Conservation (phyloP, 2,113 vertebrate species). For the Corydoras sp. region DNA sequence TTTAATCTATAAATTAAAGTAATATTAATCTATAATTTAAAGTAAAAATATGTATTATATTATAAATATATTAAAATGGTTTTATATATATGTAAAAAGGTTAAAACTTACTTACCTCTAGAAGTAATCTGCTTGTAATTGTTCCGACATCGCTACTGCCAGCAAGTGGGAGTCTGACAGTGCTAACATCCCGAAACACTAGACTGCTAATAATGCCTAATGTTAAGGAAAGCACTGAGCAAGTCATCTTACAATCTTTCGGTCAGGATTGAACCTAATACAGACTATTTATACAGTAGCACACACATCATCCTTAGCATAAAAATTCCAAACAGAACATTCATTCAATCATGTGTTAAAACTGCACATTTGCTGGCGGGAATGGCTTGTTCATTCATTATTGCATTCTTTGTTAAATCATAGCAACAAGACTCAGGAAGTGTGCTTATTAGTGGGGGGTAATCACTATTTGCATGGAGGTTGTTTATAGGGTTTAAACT, state of each 20-base stretch:
- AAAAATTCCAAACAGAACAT: slow-evolving; percentile 15
- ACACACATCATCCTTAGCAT: slow-evolving; percentile 26
- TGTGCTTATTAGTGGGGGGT: background rate
- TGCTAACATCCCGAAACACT: slow-evolving; percentile 28
- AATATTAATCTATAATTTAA: too few species aligned
- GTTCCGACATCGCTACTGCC: slow-evolving; percentile 11
- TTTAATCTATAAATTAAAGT: too few species aligned
- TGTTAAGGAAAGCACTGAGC: slow-evolving; percentile 19
- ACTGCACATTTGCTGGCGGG: slow-evolving; percentile 3
- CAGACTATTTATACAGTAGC: slow-evolving; percentile 31
- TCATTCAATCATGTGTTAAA: slow-evolving; percentile 14
- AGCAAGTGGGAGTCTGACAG: slow-evolving; percentile 24
- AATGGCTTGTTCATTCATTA: slow-evolving; percentile 18
- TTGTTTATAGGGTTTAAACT: background rate
- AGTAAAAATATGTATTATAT: too few species aligned
- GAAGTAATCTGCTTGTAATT: slow-evolving; percentile 24
- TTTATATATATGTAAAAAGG: background rate
- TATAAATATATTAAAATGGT: background rate
- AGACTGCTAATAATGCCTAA: slow-evolving; percentile 35
- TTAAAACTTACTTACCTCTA: slow-evolving; percentile 22
- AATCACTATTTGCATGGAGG: background rate
- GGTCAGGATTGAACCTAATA: background rate
- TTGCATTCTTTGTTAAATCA: slow-evolving; percentile 31
- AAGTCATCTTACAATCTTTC: slow-evolving; percentile 36
- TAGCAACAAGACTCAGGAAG: slow-evolving; percentile 25